Evolutionary conservation across 2,888 invertebrate species (phyloP).

Genomic region (Dusona sp.): DNA sequence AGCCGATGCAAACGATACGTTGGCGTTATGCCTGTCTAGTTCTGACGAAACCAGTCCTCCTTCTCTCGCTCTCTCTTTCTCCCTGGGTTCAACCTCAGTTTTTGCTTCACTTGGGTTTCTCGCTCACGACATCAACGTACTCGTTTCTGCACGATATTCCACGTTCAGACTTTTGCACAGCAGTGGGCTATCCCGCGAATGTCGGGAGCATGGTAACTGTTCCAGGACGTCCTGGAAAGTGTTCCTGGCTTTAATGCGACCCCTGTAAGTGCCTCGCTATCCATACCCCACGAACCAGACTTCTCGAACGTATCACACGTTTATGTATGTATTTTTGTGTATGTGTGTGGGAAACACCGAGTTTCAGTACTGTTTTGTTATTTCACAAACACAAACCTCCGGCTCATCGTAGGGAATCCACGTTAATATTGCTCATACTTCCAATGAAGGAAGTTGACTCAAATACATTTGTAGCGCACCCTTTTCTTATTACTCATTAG

Average conservation of each 20-base stretch:
- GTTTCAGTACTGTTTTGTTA: not conserved
- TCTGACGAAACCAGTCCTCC: not conserved
- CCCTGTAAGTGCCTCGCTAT: slow-evolving; percentile 25
- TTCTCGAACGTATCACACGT: not conserved
- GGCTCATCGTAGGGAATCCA: too few relatives aligned
- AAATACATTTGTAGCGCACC: too few relatives aligned
- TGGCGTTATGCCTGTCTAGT: too few relatives aligned
- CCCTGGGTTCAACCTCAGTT: slow-evolving; percentile 12
- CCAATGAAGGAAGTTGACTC: too few relatives aligned
- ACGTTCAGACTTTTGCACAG: not conserved
- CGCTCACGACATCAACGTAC: slow-evolving; percentile 5
- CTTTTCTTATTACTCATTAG: not conserved
- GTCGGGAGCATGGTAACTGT: slow-evolving; percentile 31
- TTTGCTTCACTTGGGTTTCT: slow-evolving; percentile 20
- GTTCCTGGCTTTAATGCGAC: slow-evolving; percentile 25
- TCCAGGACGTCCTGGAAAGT: slow-evolving; percentile 17
- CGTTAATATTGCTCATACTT: too few relatives aligned
- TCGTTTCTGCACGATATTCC: slow-evolving; percentile 28
- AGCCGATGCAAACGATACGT: slow-evolving; percentile 53
- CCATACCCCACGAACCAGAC: slow-evolving; percentile 13
- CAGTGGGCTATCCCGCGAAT: slow-evolving; percentile 20
- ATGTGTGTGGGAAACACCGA: not conserved
- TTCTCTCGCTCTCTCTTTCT: not conserved
- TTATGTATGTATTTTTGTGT: not conserved
- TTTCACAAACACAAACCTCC: too few relatives aligned